A percentile compares a stretch with the other conserved stretches of the same genome.
These are phyloP conservation scores for Cartodere bifasciata DNA, from an alignment of 2,888 invertebrate genomes.

Conservation along the genomic window DNA sequence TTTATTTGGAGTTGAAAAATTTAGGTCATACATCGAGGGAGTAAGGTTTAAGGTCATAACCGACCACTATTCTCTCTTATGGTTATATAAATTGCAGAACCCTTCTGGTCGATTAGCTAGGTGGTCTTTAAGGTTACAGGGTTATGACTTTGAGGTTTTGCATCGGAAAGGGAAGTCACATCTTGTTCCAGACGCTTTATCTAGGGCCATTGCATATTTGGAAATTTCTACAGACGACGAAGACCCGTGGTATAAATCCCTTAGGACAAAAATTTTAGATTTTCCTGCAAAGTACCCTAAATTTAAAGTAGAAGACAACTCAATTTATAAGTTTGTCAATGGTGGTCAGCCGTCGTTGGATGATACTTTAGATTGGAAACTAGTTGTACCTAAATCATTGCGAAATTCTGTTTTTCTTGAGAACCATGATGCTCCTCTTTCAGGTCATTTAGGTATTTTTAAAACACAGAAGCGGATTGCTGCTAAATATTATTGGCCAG, in stretches of 20 bases:
- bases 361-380: no score
- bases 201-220: conserved; percentile 3
- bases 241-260: conserved; percentile 5
- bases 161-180: conserved; percentile 12
- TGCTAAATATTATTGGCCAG: no score
- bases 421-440: no score
- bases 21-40: conserved; percentile 6
- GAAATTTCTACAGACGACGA: background rate
- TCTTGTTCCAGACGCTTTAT: conserved; percentile 12
- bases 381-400: no score
- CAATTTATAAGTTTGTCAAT: no score
- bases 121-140: conserved; percentile 16
- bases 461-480: no score
- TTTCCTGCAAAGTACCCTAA: conserved; percentile 1
- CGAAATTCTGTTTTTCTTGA: no score
- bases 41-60: conserved; percentile 14
- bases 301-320: conserved; percentile 2
- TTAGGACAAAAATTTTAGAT: conserved; percentile 1
- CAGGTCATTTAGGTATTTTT: no score
- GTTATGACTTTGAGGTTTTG: conserved; percentile 15
- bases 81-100: conserved; percentile 12
- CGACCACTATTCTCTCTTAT: conserved; percentile 11
- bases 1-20: conserved; percentile 6
- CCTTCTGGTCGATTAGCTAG: conserved; percentile 15
- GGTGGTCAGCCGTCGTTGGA: no score